A percentile compares a stretch with the other conserved stretches of the same genome.
phyloP scores from a whole-genome alignment of 2,113 vertebrate genomes.

The Xiphorhynchus elegans region DNA sequence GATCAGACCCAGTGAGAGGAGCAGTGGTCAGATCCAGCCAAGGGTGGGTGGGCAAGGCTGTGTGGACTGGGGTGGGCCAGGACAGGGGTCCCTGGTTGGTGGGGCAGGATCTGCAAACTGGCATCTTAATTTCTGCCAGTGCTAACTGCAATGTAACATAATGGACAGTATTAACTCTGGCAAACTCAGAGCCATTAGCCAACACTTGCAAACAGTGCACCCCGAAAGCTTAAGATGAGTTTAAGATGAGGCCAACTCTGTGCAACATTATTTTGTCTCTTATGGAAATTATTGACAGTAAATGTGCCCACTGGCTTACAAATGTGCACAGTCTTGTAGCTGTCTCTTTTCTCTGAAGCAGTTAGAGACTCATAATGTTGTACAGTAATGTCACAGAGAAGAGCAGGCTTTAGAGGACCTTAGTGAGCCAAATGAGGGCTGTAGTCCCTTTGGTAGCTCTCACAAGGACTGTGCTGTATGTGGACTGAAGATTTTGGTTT shows the following conservation, averaged over 20 bases:
- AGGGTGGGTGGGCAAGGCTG: background rate
- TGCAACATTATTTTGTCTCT: background rate
- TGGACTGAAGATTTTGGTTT: background rate
- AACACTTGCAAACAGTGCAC: rapidly evolving
- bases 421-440: background rate
- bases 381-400: background rate
- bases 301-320: background rate
- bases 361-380: background rate
- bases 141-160: background rate
- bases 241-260: background rate
- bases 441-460: background rate
- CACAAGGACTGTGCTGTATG: background rate
- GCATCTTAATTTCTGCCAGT: background rate
- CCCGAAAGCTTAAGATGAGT: background rate
- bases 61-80: background rate
- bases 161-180: rapidly evolving
- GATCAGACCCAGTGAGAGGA: background rate
- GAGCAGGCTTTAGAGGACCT: background rate
- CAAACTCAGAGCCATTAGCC: background rate
- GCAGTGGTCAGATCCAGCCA: background rate
- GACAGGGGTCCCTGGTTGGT: background rate
- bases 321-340: background rate
- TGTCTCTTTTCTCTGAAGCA: background rate
- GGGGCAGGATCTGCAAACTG: background rate
- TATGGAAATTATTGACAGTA: background rate